These are phyloP conservation scores for Noctua pronuba DNA, from an alignment of 2,888 invertebrate species.

Conservation along the genomic window DNA sequence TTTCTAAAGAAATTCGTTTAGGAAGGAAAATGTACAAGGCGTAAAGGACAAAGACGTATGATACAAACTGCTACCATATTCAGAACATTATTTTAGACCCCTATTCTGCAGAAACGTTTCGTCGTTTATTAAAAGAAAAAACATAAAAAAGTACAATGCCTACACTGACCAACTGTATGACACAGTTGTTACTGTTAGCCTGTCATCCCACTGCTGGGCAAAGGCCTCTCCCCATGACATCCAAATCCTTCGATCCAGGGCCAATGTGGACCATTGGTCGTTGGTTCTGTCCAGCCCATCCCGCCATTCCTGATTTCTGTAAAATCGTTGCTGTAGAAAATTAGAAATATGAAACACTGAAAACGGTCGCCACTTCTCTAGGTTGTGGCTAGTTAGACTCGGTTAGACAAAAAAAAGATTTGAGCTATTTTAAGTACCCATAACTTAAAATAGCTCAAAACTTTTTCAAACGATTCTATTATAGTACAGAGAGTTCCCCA, in stretches of 20 bases:
- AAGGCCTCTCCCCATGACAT: too few relatives aligned
- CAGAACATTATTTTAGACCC: neutral
- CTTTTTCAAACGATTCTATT: constrained; percentile 18
- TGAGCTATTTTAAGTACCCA: constrained; percentile 5
- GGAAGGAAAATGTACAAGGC: neutral
- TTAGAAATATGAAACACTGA: neutral
- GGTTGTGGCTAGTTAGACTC: neutral
- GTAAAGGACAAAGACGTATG: neutral
- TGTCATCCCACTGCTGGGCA: too few relatives aligned
- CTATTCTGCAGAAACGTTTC: neutral
- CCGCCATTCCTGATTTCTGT: neutral
- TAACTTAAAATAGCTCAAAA: neutral
- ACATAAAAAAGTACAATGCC: neutral
- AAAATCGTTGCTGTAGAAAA: neutral
- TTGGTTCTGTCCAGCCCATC: too few relatives aligned
- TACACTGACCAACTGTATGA: neutral
- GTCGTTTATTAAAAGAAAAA: neutral
- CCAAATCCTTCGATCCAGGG: too few relatives aligned
- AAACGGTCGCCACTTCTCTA: neutral
- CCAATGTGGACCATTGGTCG: too few relatives aligned
- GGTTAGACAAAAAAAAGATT: neutral
- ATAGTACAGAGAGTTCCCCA: constrained; percentile 28
- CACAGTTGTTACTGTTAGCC: too few relatives aligned
- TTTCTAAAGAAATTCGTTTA: neutral
- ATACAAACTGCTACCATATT: neutral